Base-by-base conservation (phyloP, 2,888 invertebrate species). In the Brenthis daphne region DNA sequence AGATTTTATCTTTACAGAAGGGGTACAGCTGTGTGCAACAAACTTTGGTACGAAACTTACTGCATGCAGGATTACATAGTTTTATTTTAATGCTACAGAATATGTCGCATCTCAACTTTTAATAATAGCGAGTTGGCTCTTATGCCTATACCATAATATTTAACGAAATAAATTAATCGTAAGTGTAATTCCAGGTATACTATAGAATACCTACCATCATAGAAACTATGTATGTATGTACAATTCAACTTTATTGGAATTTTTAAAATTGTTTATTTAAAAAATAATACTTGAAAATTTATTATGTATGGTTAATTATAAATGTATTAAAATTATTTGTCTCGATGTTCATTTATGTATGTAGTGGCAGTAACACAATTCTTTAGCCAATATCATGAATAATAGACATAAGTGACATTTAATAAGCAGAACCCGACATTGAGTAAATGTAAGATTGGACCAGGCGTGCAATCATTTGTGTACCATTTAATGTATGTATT, bases 1-100 rank as follows among this genome's bases (percentile, higher is more conserved):
- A 60, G 29, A 65, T 57, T 43, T 43, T 69, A 64, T 50, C 33
- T 54, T 71, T 71, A 43, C 70, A 74, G 83, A 78, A 83, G 77
- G 76, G 82, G 81, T 79, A 85, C 91, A 91, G 91, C 81, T 87
- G 90, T 91, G 92, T 91, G 92, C 92, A 92, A 88, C 82, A 81
- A 88, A 87, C 77, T 82, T 79, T 85, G 89, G 85, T 87, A 87
- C 82, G 87, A 78, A 88, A 87, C 82, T 86, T 87, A 85, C 85
- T 85, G 89, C 85, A 86, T 84, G 89, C 84, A 80, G 88, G 89
- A 86, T 85, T 84, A 80, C 82, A 76, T 85, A 87, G 80, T 81
- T 84, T 87, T 84, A 82, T 85, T 89, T 88, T 84, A 82, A 87
- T 77, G 83, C 85, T 86, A 84, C 83, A 81, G 74, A 81, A 80